Percentiles rank a stretch among this genome's conserved stretches.
Evolutionary conservation across 2,797 vertebrate species (phyloP).

Genomic region (Psittacula derbiana): DNA sequence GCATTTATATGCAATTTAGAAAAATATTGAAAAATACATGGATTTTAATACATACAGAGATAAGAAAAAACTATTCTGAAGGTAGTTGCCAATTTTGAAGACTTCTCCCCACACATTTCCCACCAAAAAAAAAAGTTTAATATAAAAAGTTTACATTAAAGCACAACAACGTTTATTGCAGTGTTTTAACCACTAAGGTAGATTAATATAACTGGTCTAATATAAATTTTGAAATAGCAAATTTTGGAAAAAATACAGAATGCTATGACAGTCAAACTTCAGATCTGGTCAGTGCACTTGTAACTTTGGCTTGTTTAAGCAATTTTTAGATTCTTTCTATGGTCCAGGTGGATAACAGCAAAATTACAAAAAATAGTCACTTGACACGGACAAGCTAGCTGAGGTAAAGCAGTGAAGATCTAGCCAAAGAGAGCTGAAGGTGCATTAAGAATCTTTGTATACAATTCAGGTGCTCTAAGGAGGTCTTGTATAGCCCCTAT

Average conservation of each 20-base stretch:
- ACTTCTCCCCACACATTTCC: neutral
- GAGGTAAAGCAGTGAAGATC: neutral
- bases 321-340: neutral
- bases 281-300: neutral
- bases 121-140: neutral
- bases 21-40: neutral
- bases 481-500: neutral
- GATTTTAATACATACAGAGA: neutral
- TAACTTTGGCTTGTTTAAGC: neutral
- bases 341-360: neutral
- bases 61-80: neutral
- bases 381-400: neutral
- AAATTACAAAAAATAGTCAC: neutral
- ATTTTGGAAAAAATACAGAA: neutral
- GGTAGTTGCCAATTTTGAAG: neutral
- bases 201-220: neutral
- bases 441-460: neutral
- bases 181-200: neutral
- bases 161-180: neutral
- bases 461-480: neutral
- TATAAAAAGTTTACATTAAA: neutral
- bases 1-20: neutral
- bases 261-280: neutral
- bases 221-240: neutral
- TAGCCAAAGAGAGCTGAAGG: neutral